These are phyloP conservation scores for Rallus limicola DNA, from an alignment of 2,113 vertebrate species.

Conservation along the genomic window DNA sequence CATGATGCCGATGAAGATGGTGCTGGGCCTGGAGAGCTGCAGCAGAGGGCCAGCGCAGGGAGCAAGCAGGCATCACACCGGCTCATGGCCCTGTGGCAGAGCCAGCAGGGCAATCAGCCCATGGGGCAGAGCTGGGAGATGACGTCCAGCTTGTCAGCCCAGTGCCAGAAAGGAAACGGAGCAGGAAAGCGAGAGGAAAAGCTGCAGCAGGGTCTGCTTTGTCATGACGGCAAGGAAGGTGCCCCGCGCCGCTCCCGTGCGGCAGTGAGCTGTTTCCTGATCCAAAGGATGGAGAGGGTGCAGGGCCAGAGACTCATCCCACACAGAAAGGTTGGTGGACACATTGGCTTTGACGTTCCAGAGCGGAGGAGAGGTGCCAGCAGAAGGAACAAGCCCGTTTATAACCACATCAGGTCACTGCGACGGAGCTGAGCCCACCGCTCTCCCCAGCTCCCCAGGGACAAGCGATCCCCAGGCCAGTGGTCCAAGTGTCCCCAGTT, in stretches of 20 bases:
- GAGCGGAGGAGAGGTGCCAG: background rate
- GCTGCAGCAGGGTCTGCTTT: background rate
- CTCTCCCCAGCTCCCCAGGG: background rate
- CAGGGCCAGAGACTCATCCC: background rate
- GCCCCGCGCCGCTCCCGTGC: background rate
- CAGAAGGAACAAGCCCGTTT: background rate
- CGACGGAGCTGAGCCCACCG: background rate
- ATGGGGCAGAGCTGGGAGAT: background rate
- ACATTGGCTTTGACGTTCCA: background rate
- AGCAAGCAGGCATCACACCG: background rate
- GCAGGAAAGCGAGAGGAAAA: background rate
- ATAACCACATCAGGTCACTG: background rate
- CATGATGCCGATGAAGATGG: rapidly evolving
- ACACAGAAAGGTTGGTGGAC: background rate
- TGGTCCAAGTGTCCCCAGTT: too few species aligned
- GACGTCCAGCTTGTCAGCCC: background rate
- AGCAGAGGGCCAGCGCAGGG: rapidly evolving
- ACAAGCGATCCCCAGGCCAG: background rate
- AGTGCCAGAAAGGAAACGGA: background rate
- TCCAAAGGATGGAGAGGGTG: background rate
- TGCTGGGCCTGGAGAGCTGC: rapidly evolving
- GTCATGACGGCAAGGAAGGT: rapidly evolving
- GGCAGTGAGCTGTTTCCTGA: background rate
- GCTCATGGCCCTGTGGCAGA: rapidly evolving
- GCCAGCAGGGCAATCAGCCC: rapidly evolving